Evolutionary conservation across 92 coral and sea anemone species (phyloP), one percentile per base, ranked within the genome.

Genomic region (Heliopora coerulea): DNA sequence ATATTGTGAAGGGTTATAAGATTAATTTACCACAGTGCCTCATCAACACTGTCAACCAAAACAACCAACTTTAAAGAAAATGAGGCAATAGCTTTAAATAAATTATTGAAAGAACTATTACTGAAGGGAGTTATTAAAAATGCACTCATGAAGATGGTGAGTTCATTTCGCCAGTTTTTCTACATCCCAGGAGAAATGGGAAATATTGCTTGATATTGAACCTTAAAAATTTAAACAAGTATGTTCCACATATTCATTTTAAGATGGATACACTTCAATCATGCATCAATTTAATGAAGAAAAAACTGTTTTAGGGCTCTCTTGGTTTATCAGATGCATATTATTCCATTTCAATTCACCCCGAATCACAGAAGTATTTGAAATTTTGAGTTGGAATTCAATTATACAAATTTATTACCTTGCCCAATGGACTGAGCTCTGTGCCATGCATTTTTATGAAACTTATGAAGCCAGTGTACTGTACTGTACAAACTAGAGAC

Each of bases 341-440:
- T 27, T 84, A 81, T 25, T 85, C 83, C 26, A 70, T 78, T 19
- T 81, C 89, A 48, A 63, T 86, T 20, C 62, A 80, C 14, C 19
- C 18, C n/a, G 80, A 86, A 41, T 56, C 76, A 50, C 72, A 77
- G 79, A 77, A 81, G 62, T 85, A 23, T 61, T 83, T 85, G 5
- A 68, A 20, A 72, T 81, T 81, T 81, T n/a, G n/a, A 44, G 81
- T 26, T 85, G 89, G 85, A 58, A 85, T 39, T 79, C 74, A n/a
- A n/a, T n/a, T 37, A 74, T 27, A 40, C 89, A 62, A 25, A 65
- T 73, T 46, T 62, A 61, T 84, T 0, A 80, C 82, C 39, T 31
- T 84, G 25, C 84, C 88, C 3, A 84, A 79, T 79, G 84, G 88
- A 0, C 34, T 84, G 35, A 29, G 78, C 10, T 79, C 50, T 79